Evolutionary conservation across 1,140 invertebrate species (phyloP), one percentile per base, ranked within the genome.

Genomic region (Ceratina calcarata): DNA sequence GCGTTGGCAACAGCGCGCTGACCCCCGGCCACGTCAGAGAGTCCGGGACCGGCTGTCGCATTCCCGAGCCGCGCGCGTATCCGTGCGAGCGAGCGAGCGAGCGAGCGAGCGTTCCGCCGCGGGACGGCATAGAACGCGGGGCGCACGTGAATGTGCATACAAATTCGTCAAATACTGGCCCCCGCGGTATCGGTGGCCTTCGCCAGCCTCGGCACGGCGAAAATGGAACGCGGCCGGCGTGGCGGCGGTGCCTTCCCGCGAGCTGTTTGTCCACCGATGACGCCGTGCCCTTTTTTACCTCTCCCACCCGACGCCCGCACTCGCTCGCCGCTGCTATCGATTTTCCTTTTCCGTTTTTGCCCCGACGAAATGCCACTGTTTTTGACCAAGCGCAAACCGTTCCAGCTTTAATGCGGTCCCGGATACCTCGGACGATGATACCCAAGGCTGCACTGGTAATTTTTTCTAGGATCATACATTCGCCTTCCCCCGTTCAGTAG

Each of bases 1-100:
- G 90, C 89, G 89, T 88, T 92, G 90, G 91, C 90, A 91, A 90
- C 91, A 86, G 88, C 88, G 87, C 88, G 87, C 85, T 81, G 88
- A 84, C 84, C 86, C 83, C n/a, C 62, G 27, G 58, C 53, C 57
- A 65, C 79, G 68, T 73, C 58, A 64, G 7, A 45, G 53, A 45
- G 53, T 24, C 24, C 77, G 37, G 22, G 51, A 13, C 32, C 51
- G 51, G 37, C 65, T n/a, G 32, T 74, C 45, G 24, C 32, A 64
- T 49, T 49, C 64, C 57, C 68, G 49, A n/a, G 13, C 20, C 20
- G 37, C 2, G 58, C 67, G 60, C 15, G 75, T 77, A 61, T 51
- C 60, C 57, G 73, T n/a, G 3, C 55, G 37, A 22, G 55, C 64
- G 53, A 13, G 27, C 27, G 27, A 32, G 27, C 27, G 37, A 45